phyloP scores from a whole-genome alignment of 2,113 vertebrate genomes.

The Thalassoma bifasciatum region DNA sequence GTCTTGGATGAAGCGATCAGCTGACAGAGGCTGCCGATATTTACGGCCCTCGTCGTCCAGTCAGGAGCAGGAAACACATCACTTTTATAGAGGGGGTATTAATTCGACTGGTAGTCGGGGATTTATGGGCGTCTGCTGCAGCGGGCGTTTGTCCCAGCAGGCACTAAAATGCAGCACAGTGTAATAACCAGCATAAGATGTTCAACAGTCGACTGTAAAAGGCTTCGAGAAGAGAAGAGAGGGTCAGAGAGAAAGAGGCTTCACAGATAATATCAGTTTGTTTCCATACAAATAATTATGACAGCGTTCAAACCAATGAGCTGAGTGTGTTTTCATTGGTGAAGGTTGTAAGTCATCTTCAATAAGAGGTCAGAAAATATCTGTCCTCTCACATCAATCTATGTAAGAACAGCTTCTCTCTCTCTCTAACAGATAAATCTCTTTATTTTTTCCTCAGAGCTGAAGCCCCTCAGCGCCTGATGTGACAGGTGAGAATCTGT shows the following conservation, averaged over 20 bases:
- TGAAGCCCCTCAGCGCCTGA: neutral
- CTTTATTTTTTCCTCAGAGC: neutral
- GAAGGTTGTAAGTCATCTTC: too few species aligned
- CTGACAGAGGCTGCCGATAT: slow-evolving; percentile 17
- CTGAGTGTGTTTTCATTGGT: too few species aligned
- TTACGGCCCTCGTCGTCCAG: slow-evolving; percentile 29
- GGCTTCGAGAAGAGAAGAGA: neutral
- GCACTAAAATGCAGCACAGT: slow-evolving; percentile 27
- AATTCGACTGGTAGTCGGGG: slow-evolving; percentile 36
- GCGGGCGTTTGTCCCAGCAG: slow-evolving; percentile 36
- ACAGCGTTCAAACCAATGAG: too few species aligned
- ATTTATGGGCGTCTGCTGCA: slow-evolving; percentile 43
- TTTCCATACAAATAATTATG: neutral
- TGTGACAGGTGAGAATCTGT: neutral
- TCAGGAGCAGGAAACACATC: slow-evolving; percentile 43
- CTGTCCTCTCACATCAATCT: neutral
- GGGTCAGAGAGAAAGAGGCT: neutral
- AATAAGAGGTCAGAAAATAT: too few species aligned
- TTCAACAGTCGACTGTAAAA: slow-evolving; percentile 30
- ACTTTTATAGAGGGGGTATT: slow-evolving; percentile 42
- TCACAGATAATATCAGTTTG: neutral
- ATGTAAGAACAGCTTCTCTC: neutral
- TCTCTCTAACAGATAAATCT: neutral
- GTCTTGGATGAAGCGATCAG: slow-evolving; percentile 26
- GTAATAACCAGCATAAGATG: slow-evolving; percentile 38